Evolutionary conservation across 2,888 invertebrate species (phyloP).

Genomic region (Caenorhabditis uteleia): DNA sequence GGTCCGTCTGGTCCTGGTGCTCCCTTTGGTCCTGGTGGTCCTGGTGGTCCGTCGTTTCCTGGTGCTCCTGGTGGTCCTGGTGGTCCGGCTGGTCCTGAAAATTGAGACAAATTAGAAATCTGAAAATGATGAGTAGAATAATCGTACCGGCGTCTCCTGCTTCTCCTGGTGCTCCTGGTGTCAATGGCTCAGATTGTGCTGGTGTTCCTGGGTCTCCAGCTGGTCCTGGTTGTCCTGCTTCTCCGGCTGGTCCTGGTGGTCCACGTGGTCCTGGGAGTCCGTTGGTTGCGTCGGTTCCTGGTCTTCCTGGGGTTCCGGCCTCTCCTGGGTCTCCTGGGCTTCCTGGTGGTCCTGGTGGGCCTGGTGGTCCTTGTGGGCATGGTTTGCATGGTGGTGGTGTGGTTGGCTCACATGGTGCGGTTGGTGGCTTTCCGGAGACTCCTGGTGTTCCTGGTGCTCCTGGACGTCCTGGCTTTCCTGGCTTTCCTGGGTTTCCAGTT

Average conservation of each 20-base stretch:
- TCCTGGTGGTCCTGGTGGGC: slow-evolving; percentile 62
- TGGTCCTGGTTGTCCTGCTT: slow-evolving; percentile 51
- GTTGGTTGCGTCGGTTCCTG: slow-evolving; percentile 53
- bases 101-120: neutral
- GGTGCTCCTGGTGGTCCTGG: slow-evolving; percentile 58
- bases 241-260: slow-evolving; percentile 51
- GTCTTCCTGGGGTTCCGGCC: slow-evolving; percentile 58
- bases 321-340: slow-evolving; percentile 64
- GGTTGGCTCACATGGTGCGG: slow-evolving; percentile 53
- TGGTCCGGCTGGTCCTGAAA: slow-evolving; percentile 54
- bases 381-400: slow-evolving; percentile 60
- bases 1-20: slow-evolving; percentile 42
- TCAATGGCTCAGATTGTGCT: slow-evolving; percentile 55
- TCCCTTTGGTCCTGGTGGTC: slow-evolving; percentile 49
- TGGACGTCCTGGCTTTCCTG: slow-evolving; percentile 58
- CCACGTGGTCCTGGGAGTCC: slow-evolving; percentile 58
- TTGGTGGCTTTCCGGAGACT: slow-evolving; percentile 50
- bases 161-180: slow-evolving; percentile 63
- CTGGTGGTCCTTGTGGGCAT: slow-evolving; percentile 55
- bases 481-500: slow-evolving; percentile 56
- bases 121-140: neutral
- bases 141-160: slow-evolving; percentile 4
- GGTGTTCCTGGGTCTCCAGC: slow-evolving; percentile 51
- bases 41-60: slow-evolving; percentile 63
- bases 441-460: slow-evolving; percentile 60